Base-by-base conservation (phyloP, 2,888 invertebrate genomes). In the Drosophila antonietae region DNA sequence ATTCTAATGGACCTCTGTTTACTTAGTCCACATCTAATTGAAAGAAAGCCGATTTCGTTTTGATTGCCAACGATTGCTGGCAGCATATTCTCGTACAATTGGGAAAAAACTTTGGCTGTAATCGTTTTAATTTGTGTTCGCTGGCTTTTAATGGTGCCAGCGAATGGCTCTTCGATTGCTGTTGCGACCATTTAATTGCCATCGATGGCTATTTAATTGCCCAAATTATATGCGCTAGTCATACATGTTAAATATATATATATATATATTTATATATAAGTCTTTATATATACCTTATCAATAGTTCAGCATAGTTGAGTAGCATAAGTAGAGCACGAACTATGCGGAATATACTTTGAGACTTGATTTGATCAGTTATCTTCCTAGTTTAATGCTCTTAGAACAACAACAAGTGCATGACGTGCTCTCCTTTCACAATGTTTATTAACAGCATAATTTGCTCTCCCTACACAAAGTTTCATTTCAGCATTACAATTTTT, bases 41-140 rank as follows among this genome's bases (percentile, higher is more conserved):
- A 49, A 73, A 62, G 60, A 68, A 47, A 20, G 59, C 43, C 18
- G 10, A 61, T 51, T 41, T 37, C 37, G 37, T 6, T 43, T 43
- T 52, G 55, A 58, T 56, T 57, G 63, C 49, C 47, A 44, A 37
- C 43, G 31, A 33, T 72, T 39, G 60, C 57, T 65, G 75, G 52
- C 51, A 47, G 58, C 76, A 66, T 23, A 63, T 60, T 60, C 14
- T n/a, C 53, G 47, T 68, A 47, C 69, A 65, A 74, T 64, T 49
- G 49, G 57, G 20, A 46, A 28, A 28, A 60, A 74, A 74, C 79
- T 76, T 78, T 65, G 46, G 74, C 64, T 74, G 69, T 68, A 76
- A 74, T 68, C 75, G 69, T 64, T 80, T 82, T 88, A 85, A 88
- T 88, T 85, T 76, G 62, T 73, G 68, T 80, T 83, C 79, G 82